These are phyloP conservation scores for Diadegma fenestrale DNA, from an alignment of 2,888 invertebrate species.

Conservation along the genomic window DNA sequence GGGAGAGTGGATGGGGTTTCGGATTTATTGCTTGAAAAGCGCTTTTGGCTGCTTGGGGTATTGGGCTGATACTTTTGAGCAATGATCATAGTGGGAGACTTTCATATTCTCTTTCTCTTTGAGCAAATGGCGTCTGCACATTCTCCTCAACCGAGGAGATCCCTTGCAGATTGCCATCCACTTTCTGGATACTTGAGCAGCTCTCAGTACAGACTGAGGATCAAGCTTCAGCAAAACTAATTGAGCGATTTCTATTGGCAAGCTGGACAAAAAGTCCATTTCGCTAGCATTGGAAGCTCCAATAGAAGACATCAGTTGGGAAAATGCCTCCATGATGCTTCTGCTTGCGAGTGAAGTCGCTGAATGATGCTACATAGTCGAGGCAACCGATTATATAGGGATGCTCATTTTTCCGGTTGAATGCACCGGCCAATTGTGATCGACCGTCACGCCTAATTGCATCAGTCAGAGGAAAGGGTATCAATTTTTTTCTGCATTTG, in stretches of 20 bases:
- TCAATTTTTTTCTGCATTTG: not conserved
- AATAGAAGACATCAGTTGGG: conserved; percentile 29
- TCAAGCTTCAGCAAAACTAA: conserved; percentile 43
- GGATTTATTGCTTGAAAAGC: not conserved
- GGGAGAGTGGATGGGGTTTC: not conserved
- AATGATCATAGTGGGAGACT: not conserved
- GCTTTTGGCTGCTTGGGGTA: not conserved
- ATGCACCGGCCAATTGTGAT: conserved; percentile 26
- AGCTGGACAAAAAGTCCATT: conserved; percentile 36
- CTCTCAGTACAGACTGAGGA: conserved; percentile 38
- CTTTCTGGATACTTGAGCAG: conserved; percentile 41
- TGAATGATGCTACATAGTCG: conserved; percentile 43
- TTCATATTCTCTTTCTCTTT: conserved; percentile 20
- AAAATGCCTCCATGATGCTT: conserved; percentile 50
- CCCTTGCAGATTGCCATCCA: conserved; percentile 34
- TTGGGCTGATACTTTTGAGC: not conserved
- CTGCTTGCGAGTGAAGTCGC: conserved; percentile 6
- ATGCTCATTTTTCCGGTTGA: conserved; percentile 21
- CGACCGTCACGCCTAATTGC: conserved; percentile 12
- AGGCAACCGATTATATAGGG: conserved; percentile 12
- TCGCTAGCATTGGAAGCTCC: conserved; percentile 2
- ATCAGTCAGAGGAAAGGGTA: not conserved
- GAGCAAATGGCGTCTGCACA: conserved; percentile 18
- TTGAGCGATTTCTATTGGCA: conserved; percentile 50
- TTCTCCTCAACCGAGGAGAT: conserved; percentile 30